Percentiles rank a stretch among this genome's conserved stretches.
phyloP scores from a whole-genome alignment of 2,888 invertebrate genomes.

The Microplitis manilae region DNA sequence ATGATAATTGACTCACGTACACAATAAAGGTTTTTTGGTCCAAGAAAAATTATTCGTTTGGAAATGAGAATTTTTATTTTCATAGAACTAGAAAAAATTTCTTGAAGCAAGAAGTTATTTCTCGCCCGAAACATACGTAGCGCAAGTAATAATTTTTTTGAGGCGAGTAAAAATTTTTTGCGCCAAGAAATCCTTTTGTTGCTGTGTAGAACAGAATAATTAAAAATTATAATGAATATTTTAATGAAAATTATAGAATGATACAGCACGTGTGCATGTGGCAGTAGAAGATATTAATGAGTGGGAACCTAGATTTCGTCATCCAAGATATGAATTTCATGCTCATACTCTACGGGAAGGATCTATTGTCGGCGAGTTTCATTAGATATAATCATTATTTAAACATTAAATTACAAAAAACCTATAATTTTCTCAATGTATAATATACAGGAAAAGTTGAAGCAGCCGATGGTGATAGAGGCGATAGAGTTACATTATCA shows the following conservation, averaged over 20 bases:
- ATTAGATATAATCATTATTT: background rate
- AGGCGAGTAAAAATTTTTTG: too few species aligned
- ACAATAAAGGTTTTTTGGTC: too few species aligned
- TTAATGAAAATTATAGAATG: conserved; percentile 77
- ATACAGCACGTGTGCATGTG: conserved; percentile 86
- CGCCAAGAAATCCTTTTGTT: background rate
- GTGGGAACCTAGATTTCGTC: conserved; percentile 93
- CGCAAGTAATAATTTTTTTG: too few species aligned
- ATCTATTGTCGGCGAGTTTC: conserved; percentile 63
- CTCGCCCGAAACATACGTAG: too few species aligned
- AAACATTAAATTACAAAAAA: too few species aligned
- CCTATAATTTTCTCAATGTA: conserved; percentile 6
- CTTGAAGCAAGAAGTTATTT: too few species aligned
- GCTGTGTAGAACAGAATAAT: conserved; percentile 1
- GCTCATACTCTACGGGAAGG: conserved; percentile 64
- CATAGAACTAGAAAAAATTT: background rate
- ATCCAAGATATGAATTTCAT: conserved; percentile 88
- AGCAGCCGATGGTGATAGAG: conserved; percentile 89
- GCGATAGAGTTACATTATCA: conserved; percentile 82
- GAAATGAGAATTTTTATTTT: background rate
- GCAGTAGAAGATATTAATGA: conserved; percentile 91
- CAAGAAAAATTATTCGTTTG: too few species aligned
- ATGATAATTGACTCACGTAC: too few species aligned
- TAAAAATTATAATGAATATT: conserved; percentile 4
- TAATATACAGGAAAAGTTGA: conserved; percentile 78